phyloP scores from a whole-genome alignment of 2,888 invertebrate species.

The Hydriomena furcata region DNA sequence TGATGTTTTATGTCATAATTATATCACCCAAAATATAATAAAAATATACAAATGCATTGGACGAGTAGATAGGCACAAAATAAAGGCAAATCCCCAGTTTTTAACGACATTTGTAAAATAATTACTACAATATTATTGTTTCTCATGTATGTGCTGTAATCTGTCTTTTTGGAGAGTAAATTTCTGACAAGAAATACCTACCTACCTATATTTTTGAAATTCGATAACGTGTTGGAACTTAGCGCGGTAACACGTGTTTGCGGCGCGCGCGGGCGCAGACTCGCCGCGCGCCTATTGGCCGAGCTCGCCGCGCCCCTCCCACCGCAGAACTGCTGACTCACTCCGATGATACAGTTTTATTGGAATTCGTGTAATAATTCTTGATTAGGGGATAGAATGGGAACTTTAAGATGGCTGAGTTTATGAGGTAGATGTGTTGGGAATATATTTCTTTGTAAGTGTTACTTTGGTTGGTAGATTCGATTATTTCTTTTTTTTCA shows the following conservation, averaged over 20 bases:
- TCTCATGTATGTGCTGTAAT: too few species aligned
- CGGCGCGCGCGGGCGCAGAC: slow-evolving; percentile 54
- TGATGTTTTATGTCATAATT: too few species aligned
- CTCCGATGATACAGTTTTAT: slow-evolving; percentile 32
- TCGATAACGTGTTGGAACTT: background rate
- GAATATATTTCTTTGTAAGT: slow-evolving; percentile 10
- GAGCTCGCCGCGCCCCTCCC: slow-evolving; percentile 71
- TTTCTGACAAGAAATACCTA: too few species aligned
- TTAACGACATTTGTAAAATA: too few species aligned
- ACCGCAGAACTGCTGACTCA: slow-evolving; percentile 62
- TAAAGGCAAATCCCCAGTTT: too few species aligned
- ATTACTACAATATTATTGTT: too few species aligned
- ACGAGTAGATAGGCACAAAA: too few species aligned
- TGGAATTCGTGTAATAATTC: slow-evolving; percentile 35
- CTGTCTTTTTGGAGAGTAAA: too few species aligned
- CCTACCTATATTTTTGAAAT: too few species aligned
- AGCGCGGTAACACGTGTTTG: slow-evolving; percentile 56
- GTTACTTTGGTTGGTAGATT: slow-evolving; percentile 1
- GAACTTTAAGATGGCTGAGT: slow-evolving; percentile 21
- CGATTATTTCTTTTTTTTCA: too few species aligned
- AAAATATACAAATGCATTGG: too few species aligned
- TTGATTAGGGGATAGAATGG: slow-evolving; percentile 35
- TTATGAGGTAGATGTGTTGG: slow-evolving; percentile 21
- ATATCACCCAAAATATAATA: too few species aligned
- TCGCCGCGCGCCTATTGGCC: slow-evolving; percentile 64